phyloP scores from a whole-genome alignment of 2,113 vertebrate genomes.

The Procavia capensis region DNA sequence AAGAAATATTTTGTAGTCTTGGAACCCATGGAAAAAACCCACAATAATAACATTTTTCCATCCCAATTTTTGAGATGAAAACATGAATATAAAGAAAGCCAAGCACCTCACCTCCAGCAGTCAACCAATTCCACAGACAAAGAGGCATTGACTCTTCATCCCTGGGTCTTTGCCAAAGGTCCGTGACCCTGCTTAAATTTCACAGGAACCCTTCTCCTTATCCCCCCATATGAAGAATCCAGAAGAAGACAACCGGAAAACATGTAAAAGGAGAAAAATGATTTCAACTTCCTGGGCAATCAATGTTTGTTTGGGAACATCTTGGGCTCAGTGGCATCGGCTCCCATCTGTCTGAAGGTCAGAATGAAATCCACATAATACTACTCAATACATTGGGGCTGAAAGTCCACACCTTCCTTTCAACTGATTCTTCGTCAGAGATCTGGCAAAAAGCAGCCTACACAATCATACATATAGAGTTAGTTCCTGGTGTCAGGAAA shows the following conservation, averaged over 20 bases:
- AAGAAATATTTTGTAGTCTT: background rate
- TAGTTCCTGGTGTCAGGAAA: background rate
- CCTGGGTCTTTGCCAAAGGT: background rate
- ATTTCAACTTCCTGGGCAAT: background rate
- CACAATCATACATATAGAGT: background rate
- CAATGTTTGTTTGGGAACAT: background rate
- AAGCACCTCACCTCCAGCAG: background rate
- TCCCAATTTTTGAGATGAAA: background rate
- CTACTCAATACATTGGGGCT: background rate
- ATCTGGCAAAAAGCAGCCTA: background rate
- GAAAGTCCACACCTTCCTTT: background rate
- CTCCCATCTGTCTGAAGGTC: background rate
- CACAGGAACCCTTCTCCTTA: background rate
- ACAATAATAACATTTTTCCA: background rate
- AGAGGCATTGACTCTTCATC: background rate
- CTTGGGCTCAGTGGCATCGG: background rate
- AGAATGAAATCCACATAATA: background rate
- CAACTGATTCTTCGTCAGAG: background rate
- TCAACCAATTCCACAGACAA: background rate
- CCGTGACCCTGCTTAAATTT: background rate
- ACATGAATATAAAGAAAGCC: background rate
- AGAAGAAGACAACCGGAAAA: background rate
- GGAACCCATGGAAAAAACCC: background rate
- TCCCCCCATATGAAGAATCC: background rate
- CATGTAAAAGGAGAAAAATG: background rate